phyloP scores from a whole-genome alignment of 2,888 invertebrate genomes.

The Ganaspis brasiliensis region DNA sequence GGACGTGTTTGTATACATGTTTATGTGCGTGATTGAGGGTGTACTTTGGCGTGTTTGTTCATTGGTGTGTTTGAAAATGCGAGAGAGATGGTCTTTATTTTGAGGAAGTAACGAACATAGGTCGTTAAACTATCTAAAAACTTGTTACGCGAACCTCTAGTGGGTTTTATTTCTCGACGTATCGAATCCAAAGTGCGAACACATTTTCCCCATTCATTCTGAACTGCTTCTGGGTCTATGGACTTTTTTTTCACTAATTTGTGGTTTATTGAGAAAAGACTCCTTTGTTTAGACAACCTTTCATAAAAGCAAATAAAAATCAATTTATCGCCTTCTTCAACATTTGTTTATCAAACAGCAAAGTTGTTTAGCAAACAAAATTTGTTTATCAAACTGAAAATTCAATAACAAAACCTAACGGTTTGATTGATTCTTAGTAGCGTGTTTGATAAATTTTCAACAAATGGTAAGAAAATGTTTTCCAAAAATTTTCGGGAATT shows the following conservation, averaged over 20 bases:
- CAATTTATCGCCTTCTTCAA: background rate
- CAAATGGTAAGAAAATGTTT: no score
- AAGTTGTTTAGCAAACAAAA: no score
- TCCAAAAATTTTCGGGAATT: no score
- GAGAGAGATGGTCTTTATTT: constrained; percentile 4
- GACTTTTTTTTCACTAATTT: background rate
- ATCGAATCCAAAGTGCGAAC: constrained; percentile 32
- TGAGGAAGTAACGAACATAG: background rate
- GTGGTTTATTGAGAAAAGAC: constrained; percentile 23
- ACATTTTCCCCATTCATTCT: constrained; percentile 31
- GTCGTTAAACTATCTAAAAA: constrained; percentile 1
- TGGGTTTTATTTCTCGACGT: constrained; percentile 31
- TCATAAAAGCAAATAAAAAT: background rate
- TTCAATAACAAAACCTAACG: no score
- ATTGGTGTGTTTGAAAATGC: constrained; percentile 24
- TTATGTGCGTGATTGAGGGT: constrained; percentile 24
- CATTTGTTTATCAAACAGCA: background rate
- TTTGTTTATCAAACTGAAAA: no score
- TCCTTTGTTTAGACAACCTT: background rate
- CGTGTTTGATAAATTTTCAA: no score
- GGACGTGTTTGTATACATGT: constrained; percentile 36
- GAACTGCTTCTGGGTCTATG: background rate
- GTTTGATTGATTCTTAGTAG: no score
- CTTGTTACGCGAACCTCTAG: background rate
- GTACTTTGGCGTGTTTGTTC: constrained; percentile 27